Conservation (phyloP, 2,797 vertebrate species). For the Labeo calbasu region DNA sequence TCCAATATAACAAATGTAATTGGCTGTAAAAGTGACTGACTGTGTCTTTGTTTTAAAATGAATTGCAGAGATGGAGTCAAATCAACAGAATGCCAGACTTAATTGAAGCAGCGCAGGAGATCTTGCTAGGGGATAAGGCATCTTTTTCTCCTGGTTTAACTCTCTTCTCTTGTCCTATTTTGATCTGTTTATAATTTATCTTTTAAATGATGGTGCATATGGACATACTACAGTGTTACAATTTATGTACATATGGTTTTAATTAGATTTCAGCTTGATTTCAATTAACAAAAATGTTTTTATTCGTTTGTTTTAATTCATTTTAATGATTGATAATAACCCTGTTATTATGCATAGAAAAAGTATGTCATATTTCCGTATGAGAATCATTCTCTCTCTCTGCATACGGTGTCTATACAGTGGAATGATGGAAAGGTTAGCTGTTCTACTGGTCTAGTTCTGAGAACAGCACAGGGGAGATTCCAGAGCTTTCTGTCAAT, state of each 20-base stretch:
- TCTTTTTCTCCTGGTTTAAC: background rate
- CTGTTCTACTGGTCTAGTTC: background rate
- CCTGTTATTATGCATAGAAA: background rate
- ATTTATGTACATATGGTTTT: background rate
- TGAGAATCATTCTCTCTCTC: background rate
- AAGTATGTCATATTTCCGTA: background rate
- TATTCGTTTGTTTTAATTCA: background rate
- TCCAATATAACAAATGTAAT: conserved; percentile 41
- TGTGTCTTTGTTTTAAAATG: conserved; percentile 39
- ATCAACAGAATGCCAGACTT: conserved; percentile 15
- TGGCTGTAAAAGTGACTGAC: conserved; percentile 47
- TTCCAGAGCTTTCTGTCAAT: conserved; percentile 17
- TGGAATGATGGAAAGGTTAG: conserved; percentile 9
- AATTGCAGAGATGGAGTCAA: conserved; percentile 28
- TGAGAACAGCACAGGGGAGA: background rate
- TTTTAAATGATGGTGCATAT: background rate
- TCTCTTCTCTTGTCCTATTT: background rate
- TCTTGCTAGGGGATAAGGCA: background rate
- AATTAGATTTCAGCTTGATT: background rate
- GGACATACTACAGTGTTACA: background rate
- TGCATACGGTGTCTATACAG: background rate
- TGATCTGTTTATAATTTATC: background rate
- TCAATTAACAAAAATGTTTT: background rate
- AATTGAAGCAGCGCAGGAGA: conserved; percentile 14
- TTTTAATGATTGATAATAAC: background rate